These are phyloP conservation scores for Melieria crassipennis DNA, from an alignment of 2,888 invertebrate species.

Conservation along the genomic window DNA sequence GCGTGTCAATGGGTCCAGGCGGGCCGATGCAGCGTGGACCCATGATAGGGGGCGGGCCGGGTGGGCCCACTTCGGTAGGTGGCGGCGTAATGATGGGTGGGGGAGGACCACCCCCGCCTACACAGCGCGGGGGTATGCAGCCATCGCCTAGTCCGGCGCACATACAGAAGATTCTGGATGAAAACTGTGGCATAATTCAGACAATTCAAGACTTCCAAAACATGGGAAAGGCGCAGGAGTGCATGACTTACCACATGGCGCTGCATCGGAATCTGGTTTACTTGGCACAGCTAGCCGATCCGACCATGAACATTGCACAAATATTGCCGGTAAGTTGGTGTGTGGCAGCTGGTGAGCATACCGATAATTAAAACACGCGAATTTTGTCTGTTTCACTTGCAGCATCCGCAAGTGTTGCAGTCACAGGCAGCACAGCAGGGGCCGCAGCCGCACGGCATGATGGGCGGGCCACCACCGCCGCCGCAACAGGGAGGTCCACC, in stretches of 20 bases:
- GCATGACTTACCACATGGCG: slow-evolving; percentile 92
- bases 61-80: slow-evolving; percentile 45
- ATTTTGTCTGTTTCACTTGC: slow-evolving; percentile 24
- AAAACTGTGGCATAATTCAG: slow-evolving; percentile 96
- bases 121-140: slow-evolving; percentile 67
- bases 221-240: slow-evolving; percentile 93
- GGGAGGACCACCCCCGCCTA: slow-evolving; percentile 58
- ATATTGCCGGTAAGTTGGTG: slow-evolving; percentile 81
- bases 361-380: background rate
- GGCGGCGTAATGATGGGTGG: slow-evolving; percentile 52
- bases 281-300: slow-evolving; percentile 95
- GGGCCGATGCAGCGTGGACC: slow-evolving; percentile 56
- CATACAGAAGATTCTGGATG: slow-evolving; percentile 96
- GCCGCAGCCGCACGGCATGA: slow-evolving; percentile 62
- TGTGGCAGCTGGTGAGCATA: too few relatives aligned
- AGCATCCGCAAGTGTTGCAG: slow-evolving; percentile 71
- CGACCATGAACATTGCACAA: slow-evolving; percentile 90
- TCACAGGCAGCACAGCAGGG: slow-evolving; percentile 61
- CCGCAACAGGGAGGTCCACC: slow-evolving; percentile 45
- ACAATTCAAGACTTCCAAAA: slow-evolving; percentile 96
- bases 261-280: slow-evolving; percentile 96
- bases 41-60: slow-evolving; percentile 44
- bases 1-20: slow-evolving; percentile 45
- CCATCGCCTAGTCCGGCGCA: slow-evolving; percentile 83
- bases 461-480: slow-evolving; percentile 51